Evolutionary conservation across 2,888 invertebrate species (phyloP).

Genomic region (Acanthococcus lagerstroemiae): DNA sequence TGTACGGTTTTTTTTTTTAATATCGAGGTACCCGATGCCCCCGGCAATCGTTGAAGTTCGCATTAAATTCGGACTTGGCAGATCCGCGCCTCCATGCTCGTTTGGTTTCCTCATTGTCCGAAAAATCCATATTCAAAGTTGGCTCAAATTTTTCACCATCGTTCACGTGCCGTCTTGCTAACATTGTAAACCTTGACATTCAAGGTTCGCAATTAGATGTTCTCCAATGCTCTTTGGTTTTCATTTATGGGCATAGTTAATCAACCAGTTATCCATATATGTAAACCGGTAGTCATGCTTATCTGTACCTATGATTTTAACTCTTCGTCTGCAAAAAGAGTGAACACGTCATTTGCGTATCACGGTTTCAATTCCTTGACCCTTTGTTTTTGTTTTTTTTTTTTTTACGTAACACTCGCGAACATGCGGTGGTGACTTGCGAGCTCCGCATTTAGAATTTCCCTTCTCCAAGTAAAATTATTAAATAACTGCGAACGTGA

Average conservation of each 20-base stretch:
- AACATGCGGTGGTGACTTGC: neutral
- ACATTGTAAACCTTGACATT: slow-evolving; percentile 25
- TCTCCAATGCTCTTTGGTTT: neutral
- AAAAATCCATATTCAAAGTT: no score
- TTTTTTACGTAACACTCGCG: neutral
- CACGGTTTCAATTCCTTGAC: neutral
- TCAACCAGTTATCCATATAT: slow-evolving; percentile 12
- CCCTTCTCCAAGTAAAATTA: neutral
- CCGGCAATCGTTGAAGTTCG: no score
- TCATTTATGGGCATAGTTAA: slow-evolving; percentile 13
- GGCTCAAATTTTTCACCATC: no score
- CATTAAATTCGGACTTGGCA: no score
- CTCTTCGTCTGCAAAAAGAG: neutral
- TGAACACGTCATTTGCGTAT: neutral
- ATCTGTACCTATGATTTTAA: neutral
- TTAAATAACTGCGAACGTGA: no score
- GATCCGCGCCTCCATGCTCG: no score
- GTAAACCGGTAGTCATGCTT: slow-evolving; percentile 17
- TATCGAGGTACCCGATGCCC: no score
- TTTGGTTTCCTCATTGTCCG: no score
- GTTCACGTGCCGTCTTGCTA: no score
- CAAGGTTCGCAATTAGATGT: slow-evolving; percentile 11
- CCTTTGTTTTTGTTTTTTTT: no score
- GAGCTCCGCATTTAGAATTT: neutral
- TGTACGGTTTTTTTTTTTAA: no score